These are phyloP conservation scores for Drepana arcuata DNA, from an alignment of 1,140 invertebrate genomes.

Conservation along the genomic window DNA sequence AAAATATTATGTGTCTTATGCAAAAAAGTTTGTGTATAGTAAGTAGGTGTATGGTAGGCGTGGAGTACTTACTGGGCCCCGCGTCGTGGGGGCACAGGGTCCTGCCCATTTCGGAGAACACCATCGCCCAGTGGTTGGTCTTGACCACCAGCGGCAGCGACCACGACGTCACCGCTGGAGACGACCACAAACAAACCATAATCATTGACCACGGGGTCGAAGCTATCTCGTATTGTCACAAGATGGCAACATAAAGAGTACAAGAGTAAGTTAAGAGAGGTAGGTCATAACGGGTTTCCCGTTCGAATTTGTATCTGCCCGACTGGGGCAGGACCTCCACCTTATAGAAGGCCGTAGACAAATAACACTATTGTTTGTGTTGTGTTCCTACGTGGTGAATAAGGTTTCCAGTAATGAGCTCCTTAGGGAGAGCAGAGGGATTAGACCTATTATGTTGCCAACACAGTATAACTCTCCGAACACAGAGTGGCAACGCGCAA, in stretches of 20 bases:
- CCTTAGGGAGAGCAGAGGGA: too few relatives aligned
- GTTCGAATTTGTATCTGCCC: too few relatives aligned
- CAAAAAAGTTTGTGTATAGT: background rate
- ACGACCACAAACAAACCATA: background rate
- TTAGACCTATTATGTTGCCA: too few relatives aligned
- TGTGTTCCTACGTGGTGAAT: too few relatives aligned
- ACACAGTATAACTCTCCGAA: too few relatives aligned
- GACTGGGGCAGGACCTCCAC: too few relatives aligned
- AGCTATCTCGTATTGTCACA: background rate
- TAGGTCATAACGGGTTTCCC: background rate
- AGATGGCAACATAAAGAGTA: background rate
- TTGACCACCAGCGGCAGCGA: slow-evolving; percentile 75
- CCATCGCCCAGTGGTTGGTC: slow-evolving; percentile 43
- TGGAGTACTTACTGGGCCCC: slow-evolving; percentile 38
- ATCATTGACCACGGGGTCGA: background rate
- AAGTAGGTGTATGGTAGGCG: background rate
- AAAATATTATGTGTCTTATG: background rate
- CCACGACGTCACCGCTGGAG: slow-evolving; percentile 75
- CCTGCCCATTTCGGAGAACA: slow-evolving; percentile 72
- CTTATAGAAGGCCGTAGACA: too few relatives aligned
- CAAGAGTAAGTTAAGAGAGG: background rate
- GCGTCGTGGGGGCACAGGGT: slow-evolving; percentile 77
- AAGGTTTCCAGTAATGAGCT: too few relatives aligned
- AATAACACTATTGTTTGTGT: too few relatives aligned
- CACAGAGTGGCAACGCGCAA: too few relatives aligned